These are phyloP conservation scores for Criorhina ranunculi DNA, from an alignment of 2,888 invertebrate species.

Conservation along the genomic window DNA sequence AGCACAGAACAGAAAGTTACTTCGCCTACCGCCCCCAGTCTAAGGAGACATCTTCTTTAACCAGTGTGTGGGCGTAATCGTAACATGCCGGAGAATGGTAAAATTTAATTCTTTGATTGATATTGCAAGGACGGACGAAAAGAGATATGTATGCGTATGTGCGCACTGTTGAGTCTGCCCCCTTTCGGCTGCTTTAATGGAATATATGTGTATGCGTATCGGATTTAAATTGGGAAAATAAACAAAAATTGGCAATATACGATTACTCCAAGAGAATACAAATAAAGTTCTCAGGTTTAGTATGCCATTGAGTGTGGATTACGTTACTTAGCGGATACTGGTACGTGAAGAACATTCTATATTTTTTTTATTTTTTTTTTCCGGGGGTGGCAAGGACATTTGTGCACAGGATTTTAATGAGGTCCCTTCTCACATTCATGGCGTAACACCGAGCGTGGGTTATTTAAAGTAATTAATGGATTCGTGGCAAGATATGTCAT, in stretches of 20 bases:
- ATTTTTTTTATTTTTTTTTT: conserved; percentile 27
- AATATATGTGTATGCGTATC: conserved; percentile 67
- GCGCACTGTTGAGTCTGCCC: background rate
- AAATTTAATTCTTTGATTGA: conserved; percentile 73
- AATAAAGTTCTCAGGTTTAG: conserved; percentile 73
- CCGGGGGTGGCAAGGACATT: conserved; percentile 28
- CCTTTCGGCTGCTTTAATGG: conserved; percentile 52
- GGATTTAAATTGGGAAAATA: conserved; percentile 73
- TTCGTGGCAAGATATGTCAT: background rate
- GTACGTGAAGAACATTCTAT: conserved; percentile 58
- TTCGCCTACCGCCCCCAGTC: conserved; percentile 17
- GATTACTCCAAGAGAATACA: conserved; percentile 70
- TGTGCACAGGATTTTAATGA: conserved; percentile 61
- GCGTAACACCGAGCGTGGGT: conserved; percentile 22
- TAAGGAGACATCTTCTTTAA: conserved; percentile 53
- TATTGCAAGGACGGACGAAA: conserved; percentile 54
- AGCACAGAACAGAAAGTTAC: conserved; percentile 17
- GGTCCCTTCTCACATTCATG: background rate
- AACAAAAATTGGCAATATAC: conserved; percentile 72
- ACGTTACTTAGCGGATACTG: conserved; percentile 65
- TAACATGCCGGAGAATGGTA: conserved; percentile 43
- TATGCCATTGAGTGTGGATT: conserved; percentile 70
- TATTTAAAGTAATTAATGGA: conserved; percentile 57
- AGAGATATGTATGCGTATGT: conserved; percentile 3
- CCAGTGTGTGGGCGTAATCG: conserved; percentile 19